phyloP scores from a whole-genome alignment of 2,113 vertebrate genomes.

The Grantiella picta region DNA sequence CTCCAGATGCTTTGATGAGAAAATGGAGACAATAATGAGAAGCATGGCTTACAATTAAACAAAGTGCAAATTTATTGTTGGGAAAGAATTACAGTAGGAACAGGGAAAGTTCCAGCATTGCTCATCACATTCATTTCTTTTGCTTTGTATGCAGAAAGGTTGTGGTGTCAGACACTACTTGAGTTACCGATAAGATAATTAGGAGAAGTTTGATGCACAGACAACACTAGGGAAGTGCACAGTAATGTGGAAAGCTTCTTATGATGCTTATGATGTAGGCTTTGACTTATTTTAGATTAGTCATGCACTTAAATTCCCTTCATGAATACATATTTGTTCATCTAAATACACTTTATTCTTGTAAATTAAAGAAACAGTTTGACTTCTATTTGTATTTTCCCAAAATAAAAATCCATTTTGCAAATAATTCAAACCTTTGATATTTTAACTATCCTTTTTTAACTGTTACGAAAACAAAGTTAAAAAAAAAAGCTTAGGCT shows the following conservation, averaged over 20 bases:
- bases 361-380: background rate
- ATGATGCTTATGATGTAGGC: background rate
- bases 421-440: background rate
- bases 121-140: background rate
- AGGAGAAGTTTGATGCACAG: background rate
- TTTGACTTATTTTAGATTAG: background rate
- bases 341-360: background rate
- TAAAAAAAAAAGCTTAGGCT: background rate
- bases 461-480: background rate
- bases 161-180: background rate
- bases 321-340: background rate
- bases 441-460: background rate
- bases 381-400: background rate
- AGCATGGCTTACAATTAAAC: background rate
- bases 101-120: background rate
- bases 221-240: background rate
- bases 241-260: background rate
- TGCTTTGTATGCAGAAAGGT: background rate
- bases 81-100: background rate
- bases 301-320: background rate
- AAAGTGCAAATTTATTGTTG: background rate
- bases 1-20: constrained; percentile 13
- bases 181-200: background rate
- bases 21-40: constrained; percentile 5
- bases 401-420: background rate